Percentiles rank a stretch among this genome's conserved stretches.
These are phyloP conservation scores for Tapirus terrestris DNA, from an alignment of 2,113 vertebrate species.

Conservation along the genomic window DNA sequence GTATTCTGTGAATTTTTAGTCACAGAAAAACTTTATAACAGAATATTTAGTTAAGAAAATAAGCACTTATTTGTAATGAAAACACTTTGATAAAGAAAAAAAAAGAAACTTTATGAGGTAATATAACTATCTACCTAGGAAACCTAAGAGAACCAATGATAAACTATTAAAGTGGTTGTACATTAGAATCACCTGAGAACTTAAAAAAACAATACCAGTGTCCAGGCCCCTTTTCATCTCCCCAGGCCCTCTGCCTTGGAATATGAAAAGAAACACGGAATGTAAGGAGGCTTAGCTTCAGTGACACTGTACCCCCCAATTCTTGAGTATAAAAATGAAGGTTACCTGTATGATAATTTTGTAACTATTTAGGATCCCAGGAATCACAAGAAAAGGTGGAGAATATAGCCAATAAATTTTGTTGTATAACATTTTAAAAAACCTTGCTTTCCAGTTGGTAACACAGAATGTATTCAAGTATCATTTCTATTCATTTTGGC, in stretches of 20 bases:
- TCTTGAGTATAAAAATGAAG: slow-evolving; percentile 1
- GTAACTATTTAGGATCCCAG: neutral
- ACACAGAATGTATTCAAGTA: neutral
- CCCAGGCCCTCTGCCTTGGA: neutral
- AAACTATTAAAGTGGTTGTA: neutral
- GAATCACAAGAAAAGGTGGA: neutral
- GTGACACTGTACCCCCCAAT: neutral
- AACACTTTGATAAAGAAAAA: slow-evolving; percentile 19
- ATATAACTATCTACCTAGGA: neutral
- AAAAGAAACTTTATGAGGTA: neutral
- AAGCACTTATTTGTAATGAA: slow-evolving; percentile 26
- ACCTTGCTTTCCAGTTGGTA: neutral
- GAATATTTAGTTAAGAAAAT: slow-evolving; percentile 31
- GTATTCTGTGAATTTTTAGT: slow-evolving; percentile 44
- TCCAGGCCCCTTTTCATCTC: neutral
- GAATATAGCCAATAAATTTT: neutral
- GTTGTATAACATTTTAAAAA: neutral
- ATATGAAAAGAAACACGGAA: neutral
- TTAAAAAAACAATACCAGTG: neutral
- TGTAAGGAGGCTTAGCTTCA: neutral
- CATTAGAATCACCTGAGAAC: neutral
- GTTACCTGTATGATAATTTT: neutral
- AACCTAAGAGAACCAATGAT: neutral
- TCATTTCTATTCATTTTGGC: slow-evolving; percentile 34
- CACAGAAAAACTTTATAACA: slow-evolving; percentile 9